These are phyloP conservation scores for Pantelozetes paolii DNA, from an alignment of 2,888 invertebrate species.

Conservation along the genomic window DNA sequence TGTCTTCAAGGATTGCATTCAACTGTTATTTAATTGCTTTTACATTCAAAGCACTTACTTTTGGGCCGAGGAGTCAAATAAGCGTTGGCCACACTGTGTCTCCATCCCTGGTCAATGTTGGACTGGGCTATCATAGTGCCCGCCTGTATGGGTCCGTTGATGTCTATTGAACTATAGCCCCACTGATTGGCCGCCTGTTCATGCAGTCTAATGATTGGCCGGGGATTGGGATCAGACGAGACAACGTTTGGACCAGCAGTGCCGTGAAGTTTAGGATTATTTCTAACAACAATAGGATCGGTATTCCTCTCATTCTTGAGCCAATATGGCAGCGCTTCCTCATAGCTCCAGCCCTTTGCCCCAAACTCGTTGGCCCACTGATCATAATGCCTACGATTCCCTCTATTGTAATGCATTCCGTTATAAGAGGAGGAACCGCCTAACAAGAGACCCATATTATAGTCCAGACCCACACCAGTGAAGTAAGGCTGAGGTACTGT, in stretches of 20 bases:
- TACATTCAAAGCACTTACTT: no score
- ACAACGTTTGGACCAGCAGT: background rate
- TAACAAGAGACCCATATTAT: background rate
- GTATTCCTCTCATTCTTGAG: constrained; percentile 19
- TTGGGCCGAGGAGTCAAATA: background rate
- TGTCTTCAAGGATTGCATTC: background rate
- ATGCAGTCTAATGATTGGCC: background rate
- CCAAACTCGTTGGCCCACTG: background rate
- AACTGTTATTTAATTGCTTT: no score
- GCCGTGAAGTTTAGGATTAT: constrained; percentile 11
- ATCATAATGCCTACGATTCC: constrained; percentile 8
- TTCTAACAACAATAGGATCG: background rate
- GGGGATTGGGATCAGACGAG: background rate
- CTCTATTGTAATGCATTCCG: constrained; percentile 12
- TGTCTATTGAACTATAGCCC: background rate
- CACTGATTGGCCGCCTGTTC: background rate
- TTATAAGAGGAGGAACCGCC: constrained; percentile 6
- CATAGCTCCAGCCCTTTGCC: constrained; percentile 12
- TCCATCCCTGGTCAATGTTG: background rate
- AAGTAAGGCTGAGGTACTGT: background rate
- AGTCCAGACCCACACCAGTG: background rate
- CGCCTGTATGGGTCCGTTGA: background rate
- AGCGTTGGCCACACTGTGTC: constrained; percentile 3
- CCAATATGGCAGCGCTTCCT: background rate
- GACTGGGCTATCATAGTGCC: constrained; percentile 19